Percentiles rank a stretch among this genome's conserved stretches.
These are phyloP conservation scores for Pocillopora grandis DNA, from an alignment of 92 coral and sea anemone species.

Conservation along the genomic window DNA sequence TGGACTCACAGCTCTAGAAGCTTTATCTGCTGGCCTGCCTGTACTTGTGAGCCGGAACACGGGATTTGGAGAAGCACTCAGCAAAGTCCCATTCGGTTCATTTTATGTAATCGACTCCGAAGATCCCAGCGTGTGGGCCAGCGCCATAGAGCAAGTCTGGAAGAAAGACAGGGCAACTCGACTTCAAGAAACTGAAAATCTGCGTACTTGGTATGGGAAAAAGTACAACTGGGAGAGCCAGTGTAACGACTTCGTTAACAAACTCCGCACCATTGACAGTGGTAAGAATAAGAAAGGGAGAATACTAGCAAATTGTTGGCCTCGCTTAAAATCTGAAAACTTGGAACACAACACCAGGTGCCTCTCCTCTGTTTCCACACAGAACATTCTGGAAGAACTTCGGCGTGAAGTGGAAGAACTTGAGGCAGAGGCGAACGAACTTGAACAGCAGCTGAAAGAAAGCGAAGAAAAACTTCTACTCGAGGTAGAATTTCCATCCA, in stretches of 20 bases:
- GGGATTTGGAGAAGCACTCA: neutral
- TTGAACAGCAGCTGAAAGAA: conserved; percentile 69
- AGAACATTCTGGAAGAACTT: conserved; percentile 71
- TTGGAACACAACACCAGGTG: neutral
- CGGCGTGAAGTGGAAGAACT: conserved; percentile 60
- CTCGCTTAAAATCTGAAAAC: neutral
- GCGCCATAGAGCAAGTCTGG: too few species aligned
- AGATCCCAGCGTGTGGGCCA: neutral
- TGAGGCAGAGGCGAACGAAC: conserved; percentile 56
- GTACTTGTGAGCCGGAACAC: neutral
- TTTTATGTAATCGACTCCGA: neutral
- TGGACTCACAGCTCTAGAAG: neutral
- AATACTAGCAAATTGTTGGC: conserved; percentile 45
- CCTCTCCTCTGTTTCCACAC: neutral
- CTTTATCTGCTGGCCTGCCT: neutral
- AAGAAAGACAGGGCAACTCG: too few species aligned
- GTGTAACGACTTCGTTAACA: too few species aligned
- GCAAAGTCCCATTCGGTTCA: neutral
- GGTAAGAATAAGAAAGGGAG: neutral
- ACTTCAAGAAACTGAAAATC: too few species aligned
- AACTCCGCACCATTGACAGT: too few species aligned
- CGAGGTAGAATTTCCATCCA: conserved; percentile 77
- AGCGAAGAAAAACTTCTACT: conserved; percentile 81
- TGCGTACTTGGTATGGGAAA: too few species aligned
- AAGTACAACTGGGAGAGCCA: too few species aligned